These are phyloP conservation scores for Norana najaformis DNA, from an alignment of 2,888 invertebrate species.

Conservation along the genomic window DNA sequence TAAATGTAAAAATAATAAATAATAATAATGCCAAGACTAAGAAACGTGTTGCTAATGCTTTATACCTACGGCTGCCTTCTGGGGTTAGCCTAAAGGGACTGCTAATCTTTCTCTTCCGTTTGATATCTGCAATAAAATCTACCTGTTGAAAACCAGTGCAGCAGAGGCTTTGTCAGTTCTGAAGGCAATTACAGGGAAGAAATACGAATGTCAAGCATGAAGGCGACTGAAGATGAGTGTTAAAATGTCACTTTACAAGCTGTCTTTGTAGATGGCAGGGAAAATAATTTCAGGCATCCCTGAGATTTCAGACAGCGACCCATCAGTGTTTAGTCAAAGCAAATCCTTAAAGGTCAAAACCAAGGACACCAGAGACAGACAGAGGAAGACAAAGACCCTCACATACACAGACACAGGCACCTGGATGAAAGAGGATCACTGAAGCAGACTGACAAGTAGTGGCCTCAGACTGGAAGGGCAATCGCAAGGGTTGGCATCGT, in stretches of 20 bases:
- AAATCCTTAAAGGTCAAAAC: not conserved
- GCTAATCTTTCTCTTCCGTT: not conserved
- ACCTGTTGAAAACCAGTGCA: not conserved
- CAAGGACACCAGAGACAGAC: not conserved
- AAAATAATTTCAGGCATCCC: not conserved
- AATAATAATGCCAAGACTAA: too few relatives aligned
- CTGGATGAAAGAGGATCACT: not conserved
- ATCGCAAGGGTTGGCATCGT: not conserved
- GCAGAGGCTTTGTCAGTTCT: not conserved
- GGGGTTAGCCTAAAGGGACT: not conserved
- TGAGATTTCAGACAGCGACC: not conserved
- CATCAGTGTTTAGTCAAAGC: not conserved
- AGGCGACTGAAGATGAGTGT: not conserved
- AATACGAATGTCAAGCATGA: not conserved
- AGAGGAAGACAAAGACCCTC: not conserved
- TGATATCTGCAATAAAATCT: not conserved
- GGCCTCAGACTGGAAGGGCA: not conserved
- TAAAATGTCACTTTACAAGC: not conserved
- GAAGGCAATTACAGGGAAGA: not conserved
- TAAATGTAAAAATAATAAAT: too few relatives aligned
- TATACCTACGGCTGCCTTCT: not conserved
- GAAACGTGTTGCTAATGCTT: not conserved
- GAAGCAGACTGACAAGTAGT: not conserved
- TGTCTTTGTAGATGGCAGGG: not conserved
- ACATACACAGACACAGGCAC: not conserved